phyloP scores from a whole-genome alignment of 92 coral and sea anemone genomes.

The Pocillopora meandrina region DNA sequence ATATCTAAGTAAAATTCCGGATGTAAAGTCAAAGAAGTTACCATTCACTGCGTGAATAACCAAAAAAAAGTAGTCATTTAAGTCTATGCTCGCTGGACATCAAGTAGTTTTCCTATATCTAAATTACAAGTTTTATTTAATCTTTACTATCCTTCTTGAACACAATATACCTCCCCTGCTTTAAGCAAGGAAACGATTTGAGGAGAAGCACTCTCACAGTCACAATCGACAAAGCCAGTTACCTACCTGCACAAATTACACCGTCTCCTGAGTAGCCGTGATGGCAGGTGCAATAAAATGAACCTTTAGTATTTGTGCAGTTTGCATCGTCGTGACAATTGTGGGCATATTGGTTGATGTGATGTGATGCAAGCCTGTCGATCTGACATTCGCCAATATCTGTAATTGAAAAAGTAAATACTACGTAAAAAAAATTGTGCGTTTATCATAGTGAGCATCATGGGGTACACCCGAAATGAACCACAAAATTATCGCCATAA shows the following conservation, averaged over 20 bases:
- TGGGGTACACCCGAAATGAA: no score
- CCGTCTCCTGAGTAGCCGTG: constrained; percentile 76
- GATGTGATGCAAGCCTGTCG: constrained; percentile 26
- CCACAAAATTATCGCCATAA: no score
- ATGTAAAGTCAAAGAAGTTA: background rate
- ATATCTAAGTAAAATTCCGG: constrained; percentile 26
- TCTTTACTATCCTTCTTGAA: no score
- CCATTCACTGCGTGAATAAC: background rate
- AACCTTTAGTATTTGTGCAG: constrained; percentile 85
- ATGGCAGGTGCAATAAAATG: constrained; percentile 69
- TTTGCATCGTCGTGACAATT: constrained; percentile 65
- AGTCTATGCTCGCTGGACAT: background rate
- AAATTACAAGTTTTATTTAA: no score
- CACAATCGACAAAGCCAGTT: no score
- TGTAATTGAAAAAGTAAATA: background rate
- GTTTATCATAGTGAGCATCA: no score
- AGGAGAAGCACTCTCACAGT: background rate
- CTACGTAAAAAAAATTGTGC: no score
- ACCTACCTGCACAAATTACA: constrained; percentile 56
- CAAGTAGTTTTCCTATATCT: no score
- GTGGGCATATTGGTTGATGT: constrained; percentile 41
- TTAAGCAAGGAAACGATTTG: background rate
- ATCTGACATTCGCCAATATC: constrained; percentile 63
- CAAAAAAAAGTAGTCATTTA: background rate
- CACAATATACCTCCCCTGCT: background rate